A percentile compares a stretch with the other conserved stretches of the same genome.
Evolutionary conservation across 2,888 invertebrate species (phyloP).

Genomic region (Aradus depressus): DNA sequence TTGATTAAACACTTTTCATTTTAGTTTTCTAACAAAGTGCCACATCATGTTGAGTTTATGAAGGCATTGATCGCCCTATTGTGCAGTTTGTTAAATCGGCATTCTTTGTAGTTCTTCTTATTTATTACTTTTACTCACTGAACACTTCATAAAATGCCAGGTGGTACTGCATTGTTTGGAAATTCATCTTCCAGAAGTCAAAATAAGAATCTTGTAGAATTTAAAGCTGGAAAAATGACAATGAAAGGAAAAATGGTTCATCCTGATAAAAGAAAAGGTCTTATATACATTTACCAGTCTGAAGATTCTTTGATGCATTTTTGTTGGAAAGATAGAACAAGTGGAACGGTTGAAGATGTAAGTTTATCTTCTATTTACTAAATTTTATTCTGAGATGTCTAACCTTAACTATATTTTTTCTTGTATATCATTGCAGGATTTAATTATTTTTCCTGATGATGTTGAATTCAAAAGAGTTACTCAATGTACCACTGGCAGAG

Average conservation of each 20-base stretch:
- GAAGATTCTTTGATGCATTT: slow-evolving; percentile 98
- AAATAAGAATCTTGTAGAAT: slow-evolving; percentile 85
- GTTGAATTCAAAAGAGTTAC: slow-evolving; percentile 91
- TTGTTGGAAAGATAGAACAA: slow-evolving; percentile 96
- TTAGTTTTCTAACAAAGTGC: too few species aligned
- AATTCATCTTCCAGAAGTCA: slow-evolving; percentile 63
- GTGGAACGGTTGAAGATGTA: slow-evolving; percentile 85
- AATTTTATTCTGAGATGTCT: not conserved
- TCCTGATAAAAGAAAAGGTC: slow-evolving; percentile 89
- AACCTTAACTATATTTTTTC: not conserved
- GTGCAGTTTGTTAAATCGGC: not conserved
- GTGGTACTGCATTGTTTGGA: slow-evolving; percentile 61
- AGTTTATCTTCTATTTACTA: slow-evolving; percentile 31
- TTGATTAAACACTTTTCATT: too few species aligned
- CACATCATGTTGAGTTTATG: slow-evolving; percentile 1
- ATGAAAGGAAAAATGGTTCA: slow-evolving; percentile 87
- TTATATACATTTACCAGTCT: slow-evolving; percentile 88
- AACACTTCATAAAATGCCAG: slow-evolving; percentile 41
- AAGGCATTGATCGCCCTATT: slow-evolving; percentile 1
- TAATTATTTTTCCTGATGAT: slow-evolving; percentile 97
- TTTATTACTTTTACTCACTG: not conserved
- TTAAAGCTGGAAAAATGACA: slow-evolving; percentile 92
- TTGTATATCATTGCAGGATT: slow-evolving; percentile 49
- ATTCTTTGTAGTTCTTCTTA: not conserved
- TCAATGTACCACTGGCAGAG: slow-evolving; percentile 92